A percentile compares a stretch with the other conserved stretches of the same genome.
phyloP scores from a whole-genome alignment of 2,888 invertebrate genomes.

The Polymixis lichenea region DNA sequence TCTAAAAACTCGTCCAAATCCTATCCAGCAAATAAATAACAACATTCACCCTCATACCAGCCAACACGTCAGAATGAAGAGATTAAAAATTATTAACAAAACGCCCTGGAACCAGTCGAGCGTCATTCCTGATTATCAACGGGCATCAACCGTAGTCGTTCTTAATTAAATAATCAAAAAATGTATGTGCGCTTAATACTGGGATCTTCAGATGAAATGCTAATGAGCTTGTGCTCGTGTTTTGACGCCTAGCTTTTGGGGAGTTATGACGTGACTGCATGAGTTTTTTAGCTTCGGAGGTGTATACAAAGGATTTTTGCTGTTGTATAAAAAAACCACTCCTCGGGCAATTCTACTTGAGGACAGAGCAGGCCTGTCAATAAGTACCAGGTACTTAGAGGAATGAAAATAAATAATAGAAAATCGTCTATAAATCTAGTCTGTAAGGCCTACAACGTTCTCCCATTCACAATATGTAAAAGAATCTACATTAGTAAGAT shows the following conservation, averaged over 20 bases:
- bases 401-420: too few relatives aligned
- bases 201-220: constrained; percentile 60
- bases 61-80: constrained; percentile 75
- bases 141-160: constrained; percentile 75
- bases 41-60: constrained; percentile 43
- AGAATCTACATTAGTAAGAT: too few relatives aligned
- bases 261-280: constrained; percentile 10
- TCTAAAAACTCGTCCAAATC: constrained; percentile 31
- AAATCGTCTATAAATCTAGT: too few relatives aligned
- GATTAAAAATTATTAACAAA: constrained; percentile 83
- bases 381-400: too few relatives aligned
- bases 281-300: neutral
- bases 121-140: constrained; percentile 87
- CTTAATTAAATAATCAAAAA: constrained; percentile 85
- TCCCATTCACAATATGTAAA: too few relatives aligned
- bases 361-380: too few relatives aligned
- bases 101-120: constrained; percentile 74
- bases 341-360: too few relatives aligned
- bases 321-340: neutral
- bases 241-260: constrained; percentile 27
- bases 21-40: constrained; percentile 53
- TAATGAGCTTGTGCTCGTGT: constrained; percentile 61
- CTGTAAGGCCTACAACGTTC: too few relatives aligned
- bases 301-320: neutral
- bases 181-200: constrained; percentile 63